Base-by-base conservation (phyloP, 2,888 invertebrate genomes). In the Drosophila paranaensis region DNA sequence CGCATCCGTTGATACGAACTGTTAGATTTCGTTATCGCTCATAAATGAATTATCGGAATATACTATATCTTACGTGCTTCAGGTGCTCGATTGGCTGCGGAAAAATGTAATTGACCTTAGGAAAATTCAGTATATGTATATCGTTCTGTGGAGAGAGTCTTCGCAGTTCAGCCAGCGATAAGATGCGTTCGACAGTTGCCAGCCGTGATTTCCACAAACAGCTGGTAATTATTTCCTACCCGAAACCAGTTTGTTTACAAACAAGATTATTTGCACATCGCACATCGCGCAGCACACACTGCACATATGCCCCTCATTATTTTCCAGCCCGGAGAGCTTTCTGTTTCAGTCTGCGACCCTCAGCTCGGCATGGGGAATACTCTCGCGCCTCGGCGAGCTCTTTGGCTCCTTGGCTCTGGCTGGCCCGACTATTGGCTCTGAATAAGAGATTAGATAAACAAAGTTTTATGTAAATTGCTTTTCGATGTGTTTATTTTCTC, bases 211-310 rank as follows among this genome's bases (percentile, higher is more conserved):
- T 60, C n/a, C 35, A 35, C 54, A 67, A 62, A 51, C 64, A 60
- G 54, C 54, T 65, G 65, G 5, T 46, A 65, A 64, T 71, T 64
- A 62, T 69, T 88, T 88, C 64, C 86, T 85, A 61, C 45, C 75
- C 55, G 60, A 57, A 81, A 71, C 63, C 63, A 45, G 77, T 70
- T 88, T 82, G 71, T 85, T 82, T 85, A 72, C 62, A 88, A 85
- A 78, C 80, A 84, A 72, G 30, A 63, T 43, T 61, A 64, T 76
- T 86, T 64, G 35, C 77, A 61, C 57, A 51, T 55, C 14, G 35
- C 77, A 61, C 57, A 51, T 55, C 14, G 42, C 37, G 61, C 51
- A 58, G 40, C 30, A 39, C 39, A 51, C 48, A 25, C 46, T 25
- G 30, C 30, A 43, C 30, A 25, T 13, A 16, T 16, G 1, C 27